Evolutionary conservation across 2,888 invertebrate species (phyloP).

Genomic region (Sisyra nigra): DNA sequence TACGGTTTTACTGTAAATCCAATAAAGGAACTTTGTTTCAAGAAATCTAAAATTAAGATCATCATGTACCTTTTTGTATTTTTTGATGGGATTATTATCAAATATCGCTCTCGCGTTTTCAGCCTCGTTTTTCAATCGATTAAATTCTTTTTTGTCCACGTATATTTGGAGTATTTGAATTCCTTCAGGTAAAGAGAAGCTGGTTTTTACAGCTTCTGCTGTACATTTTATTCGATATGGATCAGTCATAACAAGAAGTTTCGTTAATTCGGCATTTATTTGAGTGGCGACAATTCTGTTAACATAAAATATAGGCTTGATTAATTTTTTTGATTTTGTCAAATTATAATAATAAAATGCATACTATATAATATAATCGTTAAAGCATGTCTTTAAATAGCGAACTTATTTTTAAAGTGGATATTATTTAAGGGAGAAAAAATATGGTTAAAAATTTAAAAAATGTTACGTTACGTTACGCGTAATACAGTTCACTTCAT

Average conservation of each 20-base stretch:
- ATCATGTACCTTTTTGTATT: slow-evolving; percentile 15
- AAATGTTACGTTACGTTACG: too few species aligned
- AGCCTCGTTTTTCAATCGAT: slow-evolving; percentile 30
- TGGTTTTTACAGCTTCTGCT: slow-evolving; percentile 45
- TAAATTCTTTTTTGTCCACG: slow-evolving; percentile 45
- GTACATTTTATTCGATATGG: slow-evolving; percentile 71
- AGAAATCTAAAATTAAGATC: not conserved
- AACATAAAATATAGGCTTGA: slow-evolving; percentile 16
- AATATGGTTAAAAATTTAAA: too few species aligned
- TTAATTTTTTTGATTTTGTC: too few species aligned
- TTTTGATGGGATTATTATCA: slow-evolving; percentile 14
- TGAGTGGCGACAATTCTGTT: slow-evolving; percentile 70
- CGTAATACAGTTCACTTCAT: too few species aligned
- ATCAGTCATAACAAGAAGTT: slow-evolving; percentile 65
- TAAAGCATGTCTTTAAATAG: too few species aligned
- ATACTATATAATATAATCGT: too few species aligned
- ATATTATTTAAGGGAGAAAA: too few species aligned
- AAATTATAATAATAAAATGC: too few species aligned
- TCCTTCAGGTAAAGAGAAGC: slow-evolving; percentile 62
- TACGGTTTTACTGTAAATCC: too few species aligned
- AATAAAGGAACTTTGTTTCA: too few species aligned
- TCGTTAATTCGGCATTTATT: slow-evolving; percentile 54
- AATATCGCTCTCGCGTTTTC: slow-evolving; percentile 26
- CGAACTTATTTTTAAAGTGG: too few species aligned
- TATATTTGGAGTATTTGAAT: slow-evolving; percentile 68